Conservation (phyloP, 1,140 invertebrate genomes). For the Caenorhabditis remanei region DNA sequence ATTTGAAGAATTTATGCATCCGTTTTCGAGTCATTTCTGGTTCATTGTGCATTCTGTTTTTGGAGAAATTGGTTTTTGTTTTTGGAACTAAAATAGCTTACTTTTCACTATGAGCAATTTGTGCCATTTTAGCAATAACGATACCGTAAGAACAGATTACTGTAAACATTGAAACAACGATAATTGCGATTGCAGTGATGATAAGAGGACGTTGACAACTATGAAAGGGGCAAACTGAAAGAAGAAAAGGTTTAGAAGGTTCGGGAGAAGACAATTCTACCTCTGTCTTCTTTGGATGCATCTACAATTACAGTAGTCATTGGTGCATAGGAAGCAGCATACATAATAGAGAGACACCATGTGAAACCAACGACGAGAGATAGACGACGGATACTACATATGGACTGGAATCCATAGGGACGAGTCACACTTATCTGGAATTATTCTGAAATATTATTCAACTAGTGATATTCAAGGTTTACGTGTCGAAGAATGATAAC, state of each 20-base stretch:
- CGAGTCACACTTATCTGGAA: constrained; percentile 59
- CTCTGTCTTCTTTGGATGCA: constrained; percentile 31
- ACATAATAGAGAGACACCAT: constrained; percentile 49
- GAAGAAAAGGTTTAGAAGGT: not conserved
- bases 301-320: constrained; percentile 57
- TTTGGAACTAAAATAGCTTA: not conserved
- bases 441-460: no score
- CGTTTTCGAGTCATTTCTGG: constrained; percentile 53
- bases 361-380: constrained; percentile 21
- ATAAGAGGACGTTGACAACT: constrained; percentile 52
- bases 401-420: constrained; percentile 58
- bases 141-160: constrained; percentile 33
- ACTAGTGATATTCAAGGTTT: not conserved
- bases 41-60: constrained; percentile 59
- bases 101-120: constrained; percentile 58
- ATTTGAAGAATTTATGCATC: constrained; percentile 50
- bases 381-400: constrained; percentile 46
- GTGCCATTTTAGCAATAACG: constrained; percentile 49
- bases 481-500: constrained; percentile 49
- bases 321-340: constrained; percentile 52
- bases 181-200: constrained; percentile 31
- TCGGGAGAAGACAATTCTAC: not conserved
- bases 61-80: not conserved
- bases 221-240: constrained; percentile 52
- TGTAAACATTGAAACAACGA: constrained; percentile 46